Evolutionary conservation across 2,113 vertebrate genomes (phyloP), one percentile per base, ranked within the genome.

Genomic region (Catagonus wagneri): DNA sequence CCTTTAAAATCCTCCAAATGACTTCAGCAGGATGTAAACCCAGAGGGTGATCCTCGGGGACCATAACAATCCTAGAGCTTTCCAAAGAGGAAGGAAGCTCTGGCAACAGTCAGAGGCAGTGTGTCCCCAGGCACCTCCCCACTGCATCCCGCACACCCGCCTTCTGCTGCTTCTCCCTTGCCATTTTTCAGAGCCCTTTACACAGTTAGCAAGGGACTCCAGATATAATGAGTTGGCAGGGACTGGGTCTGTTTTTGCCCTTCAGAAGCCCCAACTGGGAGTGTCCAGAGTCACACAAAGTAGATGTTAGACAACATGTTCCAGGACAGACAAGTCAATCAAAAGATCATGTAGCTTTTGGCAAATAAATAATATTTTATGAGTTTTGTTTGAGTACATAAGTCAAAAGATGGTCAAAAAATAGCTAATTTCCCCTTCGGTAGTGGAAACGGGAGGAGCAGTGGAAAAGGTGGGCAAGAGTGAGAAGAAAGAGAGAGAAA

Each of bases 41-140:
- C 10, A 80, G 95, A 93, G 54, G 22, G 29, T 56, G 63, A 85
- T 92, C 90, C 96, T 74, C 69, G 83, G 97, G 95, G 86, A 96
- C 80, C 71, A 68, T 94, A 76, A 25, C n/a, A 89, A 17, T 56
- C 19, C 80, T 96, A 97, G 95, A 84, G 63, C 76, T 98, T 97
- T 97, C 96, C 94, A 78, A 94, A 80, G 96, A 97, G 95, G 96
- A 98, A 98, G 98, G 96, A 90, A 90, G 86, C 95, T 98, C 98
- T 97, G 98, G 97, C 84, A 94, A 66, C 76, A 93, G 75, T 93
- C 52, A 97, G 97, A 90, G 89, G 71, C 39, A 96, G n/a, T 29
- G 83, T 94, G 78, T 97, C 97, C 96, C 58, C 78, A 86, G 89
- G 74, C 16, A 50, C 34, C 81, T 95, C 74, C 27, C 60, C n/a